phyloP scores from a whole-genome alignment of 1,140 invertebrate genomes.

The Philotrypesis tridentata region DNA sequence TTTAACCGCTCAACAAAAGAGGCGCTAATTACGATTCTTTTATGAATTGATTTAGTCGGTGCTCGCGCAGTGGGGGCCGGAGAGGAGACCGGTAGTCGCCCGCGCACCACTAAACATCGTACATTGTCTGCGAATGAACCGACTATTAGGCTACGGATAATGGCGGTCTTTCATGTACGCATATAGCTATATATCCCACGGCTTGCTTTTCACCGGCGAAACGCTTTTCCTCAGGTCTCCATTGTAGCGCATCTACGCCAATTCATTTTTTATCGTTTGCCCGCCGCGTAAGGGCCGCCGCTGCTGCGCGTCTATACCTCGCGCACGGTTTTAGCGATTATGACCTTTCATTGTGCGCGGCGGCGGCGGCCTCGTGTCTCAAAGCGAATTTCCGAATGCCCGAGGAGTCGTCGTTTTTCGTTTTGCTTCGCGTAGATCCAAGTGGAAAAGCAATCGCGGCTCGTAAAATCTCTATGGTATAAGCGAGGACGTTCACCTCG shows the following conservation, averaged over 20 bases:
- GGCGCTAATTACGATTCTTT: constrained; percentile 69
- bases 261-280: constrained; percentile 45
- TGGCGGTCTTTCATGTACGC: constrained; percentile 65
- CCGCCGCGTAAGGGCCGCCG: neutral
- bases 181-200: neutral
- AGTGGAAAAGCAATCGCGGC: constrained; percentile 67
- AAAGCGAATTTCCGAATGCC: no score
- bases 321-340: neutral
- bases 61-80: neutral
- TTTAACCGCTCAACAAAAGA: constrained; percentile 60
- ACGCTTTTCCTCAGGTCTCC: constrained; percentile 13
- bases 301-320: neutral
- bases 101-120: constrained; percentile 63
- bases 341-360: neutral
- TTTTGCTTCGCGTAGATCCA: constrained; percentile 62
- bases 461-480: no score
- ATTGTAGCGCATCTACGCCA: constrained; percentile 22
- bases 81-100: constrained; percentile 57
- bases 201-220: neutral
- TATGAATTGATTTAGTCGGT: constrained; percentile 69
- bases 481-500: no score
- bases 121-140: constrained; percentile 67
- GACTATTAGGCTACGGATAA: constrained; percentile 67
- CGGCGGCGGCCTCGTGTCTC: no score
- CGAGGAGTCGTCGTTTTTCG: neutral